A percentile compares a stretch with the other conserved stretches of the same genome.
Evolutionary conservation across 2,113 vertebrate species (phyloP).

Genomic region (Tragelaphus imberbis): DNA sequence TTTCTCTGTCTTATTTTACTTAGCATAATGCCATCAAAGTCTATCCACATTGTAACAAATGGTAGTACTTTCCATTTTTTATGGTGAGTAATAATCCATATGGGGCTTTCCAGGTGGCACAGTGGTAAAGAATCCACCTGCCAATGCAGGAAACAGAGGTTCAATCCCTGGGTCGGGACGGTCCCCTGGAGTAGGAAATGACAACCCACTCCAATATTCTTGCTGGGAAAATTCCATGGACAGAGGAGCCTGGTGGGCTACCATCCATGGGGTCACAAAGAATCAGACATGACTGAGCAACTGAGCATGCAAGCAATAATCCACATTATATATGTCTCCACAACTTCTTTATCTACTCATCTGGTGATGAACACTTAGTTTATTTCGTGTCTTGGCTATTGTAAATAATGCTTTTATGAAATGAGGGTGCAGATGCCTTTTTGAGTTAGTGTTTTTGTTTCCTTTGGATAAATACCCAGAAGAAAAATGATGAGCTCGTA

Average conservation of each 20-base stretch:
- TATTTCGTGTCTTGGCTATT: background rate
- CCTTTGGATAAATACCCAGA: background rate
- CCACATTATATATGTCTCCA: background rate
- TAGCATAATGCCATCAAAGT: background rate
- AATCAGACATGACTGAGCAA: background rate
- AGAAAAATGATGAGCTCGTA: background rate
- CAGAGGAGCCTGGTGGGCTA: background rate
- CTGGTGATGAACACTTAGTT: background rate
- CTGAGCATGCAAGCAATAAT: background rate
- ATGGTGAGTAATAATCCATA: background rate
- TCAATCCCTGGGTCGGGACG: rapidly evolving
- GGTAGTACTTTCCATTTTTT: background rate
- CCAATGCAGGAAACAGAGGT: background rate
- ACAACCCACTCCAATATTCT: background rate
- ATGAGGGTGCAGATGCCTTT: background rate
- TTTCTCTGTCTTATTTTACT: background rate
- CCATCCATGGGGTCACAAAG: background rate
- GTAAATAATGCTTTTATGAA: background rate
- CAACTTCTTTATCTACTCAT: background rate
- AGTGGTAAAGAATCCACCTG: background rate
- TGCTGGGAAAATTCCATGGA: background rate
- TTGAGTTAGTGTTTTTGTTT: background rate
- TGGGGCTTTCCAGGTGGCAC: background rate
- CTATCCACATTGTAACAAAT: background rate
- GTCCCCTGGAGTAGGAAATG: background rate